Percentiles rank a stretch among this genome's conserved stretches.
phyloP scores from a whole-genome alignment of 2,797 vertebrate genomes.

The Spinibarbus caldwelli region DNA sequence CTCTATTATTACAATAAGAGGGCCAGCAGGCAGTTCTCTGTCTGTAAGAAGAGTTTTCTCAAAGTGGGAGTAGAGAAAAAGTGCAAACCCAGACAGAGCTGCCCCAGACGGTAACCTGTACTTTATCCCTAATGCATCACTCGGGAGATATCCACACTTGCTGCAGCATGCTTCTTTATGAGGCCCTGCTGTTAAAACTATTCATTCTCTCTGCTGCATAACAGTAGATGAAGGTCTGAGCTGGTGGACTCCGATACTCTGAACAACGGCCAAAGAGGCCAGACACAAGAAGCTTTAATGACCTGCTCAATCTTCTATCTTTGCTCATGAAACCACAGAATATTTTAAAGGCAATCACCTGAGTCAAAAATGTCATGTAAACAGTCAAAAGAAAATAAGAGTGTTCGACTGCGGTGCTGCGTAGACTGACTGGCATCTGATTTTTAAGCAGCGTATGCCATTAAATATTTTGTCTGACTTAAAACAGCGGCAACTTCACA shows the following conservation, averaged over 20 bases:
- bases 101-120: constrained; percentile 69
- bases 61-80: constrained; percentile 43
- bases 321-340: background rate
- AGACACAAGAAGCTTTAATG: background rate
- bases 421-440: no score
- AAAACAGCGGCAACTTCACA: no score
- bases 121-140: constrained; percentile 63
- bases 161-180: constrained; percentile 67
- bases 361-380: background rate
- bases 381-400: background rate
- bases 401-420: background rate
- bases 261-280: background rate
- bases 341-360: background rate
- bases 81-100: constrained; percentile 39
- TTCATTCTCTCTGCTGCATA: constrained; percentile 55
- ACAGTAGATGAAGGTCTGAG: background rate
- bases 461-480: no score
- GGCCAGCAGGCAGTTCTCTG: background rate
- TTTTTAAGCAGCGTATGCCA: no score
- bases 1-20: background rate
- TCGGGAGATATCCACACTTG: constrained; percentile 62
- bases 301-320: background rate
- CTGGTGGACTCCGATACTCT: background rate
- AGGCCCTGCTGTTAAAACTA: constrained; percentile 76
- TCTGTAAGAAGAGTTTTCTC: constrained; percentile 25